Conservation (phyloP, 2,113 vertebrate species). For the Oceanodroma tethys region DNA sequence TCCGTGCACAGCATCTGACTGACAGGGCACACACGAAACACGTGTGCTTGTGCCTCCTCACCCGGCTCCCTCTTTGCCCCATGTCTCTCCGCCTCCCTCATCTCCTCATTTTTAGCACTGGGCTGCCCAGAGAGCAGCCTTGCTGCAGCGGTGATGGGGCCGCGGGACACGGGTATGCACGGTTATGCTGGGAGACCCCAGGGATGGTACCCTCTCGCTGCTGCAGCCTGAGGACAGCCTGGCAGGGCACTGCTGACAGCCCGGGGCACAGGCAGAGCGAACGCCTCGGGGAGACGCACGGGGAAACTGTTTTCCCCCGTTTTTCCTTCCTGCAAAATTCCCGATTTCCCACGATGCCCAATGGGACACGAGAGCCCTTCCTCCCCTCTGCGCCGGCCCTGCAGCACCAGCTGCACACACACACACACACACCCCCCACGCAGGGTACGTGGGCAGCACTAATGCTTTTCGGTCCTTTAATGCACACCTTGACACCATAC, state of each 20-base stretch:
- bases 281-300: fast-evolving
- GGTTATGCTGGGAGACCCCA: neutral
- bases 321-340: neutral
- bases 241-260: neutral
- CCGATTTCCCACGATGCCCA: fast-evolving
- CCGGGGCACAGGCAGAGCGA: neutral
- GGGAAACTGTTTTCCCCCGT: neutral
- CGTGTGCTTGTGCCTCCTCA: neutral
- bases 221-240: neutral
- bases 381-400: neutral
- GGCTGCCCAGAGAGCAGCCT: neutral
- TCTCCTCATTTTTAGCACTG: neutral
- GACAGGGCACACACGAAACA: neutral
- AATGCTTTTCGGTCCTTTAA: fast-evolving
- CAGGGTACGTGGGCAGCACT: neutral
- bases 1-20: neutral
- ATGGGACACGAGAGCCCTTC: neutral
- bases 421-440: no score
- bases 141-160: neutral
- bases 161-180: fast-evolving
- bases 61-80: neutral
- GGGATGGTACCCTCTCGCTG: neutral
- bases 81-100: neutral
- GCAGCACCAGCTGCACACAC: neutral
- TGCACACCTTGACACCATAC: fast-evolving